Conservation (phyloP, 2,113 vertebrate genomes). For the Mus musculus region DNA sequence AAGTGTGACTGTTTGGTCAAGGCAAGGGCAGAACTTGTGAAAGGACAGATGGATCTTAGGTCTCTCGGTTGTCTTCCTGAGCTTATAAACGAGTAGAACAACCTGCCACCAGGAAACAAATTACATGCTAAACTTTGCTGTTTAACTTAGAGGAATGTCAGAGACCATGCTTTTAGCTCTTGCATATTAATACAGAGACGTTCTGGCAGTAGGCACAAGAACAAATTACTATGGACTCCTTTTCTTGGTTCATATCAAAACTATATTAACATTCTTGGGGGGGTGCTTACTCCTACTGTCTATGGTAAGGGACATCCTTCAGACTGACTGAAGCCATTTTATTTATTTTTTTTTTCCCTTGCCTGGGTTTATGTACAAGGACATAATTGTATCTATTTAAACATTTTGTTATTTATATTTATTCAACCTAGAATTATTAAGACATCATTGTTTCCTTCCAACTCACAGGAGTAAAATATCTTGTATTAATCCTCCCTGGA, state of each 20-base stretch:
- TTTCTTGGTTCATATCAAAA: constrained; percentile 1
- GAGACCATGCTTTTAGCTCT: constrained; percentile 5
- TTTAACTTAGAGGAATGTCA: constrained; percentile 49
- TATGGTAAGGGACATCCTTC: neutral
- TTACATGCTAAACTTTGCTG: constrained; percentile 18
- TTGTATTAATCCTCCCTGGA: too few species aligned
- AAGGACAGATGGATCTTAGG: constrained; percentile 15
- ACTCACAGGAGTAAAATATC: too few species aligned
- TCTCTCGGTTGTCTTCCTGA: neutral
- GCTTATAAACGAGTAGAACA: neutral
- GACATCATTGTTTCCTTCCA: too few species aligned
- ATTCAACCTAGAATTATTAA: too few species aligned
- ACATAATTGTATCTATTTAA: too few species aligned
- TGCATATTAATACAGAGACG: neutral
- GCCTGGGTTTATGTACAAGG: too few species aligned
- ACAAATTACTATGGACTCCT: neutral
- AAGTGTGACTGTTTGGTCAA: neutral
- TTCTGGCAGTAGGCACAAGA: neutral
- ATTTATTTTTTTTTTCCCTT: too few species aligned
- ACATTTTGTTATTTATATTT: too few species aligned
- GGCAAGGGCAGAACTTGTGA: neutral
- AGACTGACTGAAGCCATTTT: neutral
- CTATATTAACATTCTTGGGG: neutral
- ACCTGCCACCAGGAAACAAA: neutral
- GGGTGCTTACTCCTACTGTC: neutral